Conservation (phyloP, 2,888 invertebrate species). For the Macrophya annulata region DNA sequence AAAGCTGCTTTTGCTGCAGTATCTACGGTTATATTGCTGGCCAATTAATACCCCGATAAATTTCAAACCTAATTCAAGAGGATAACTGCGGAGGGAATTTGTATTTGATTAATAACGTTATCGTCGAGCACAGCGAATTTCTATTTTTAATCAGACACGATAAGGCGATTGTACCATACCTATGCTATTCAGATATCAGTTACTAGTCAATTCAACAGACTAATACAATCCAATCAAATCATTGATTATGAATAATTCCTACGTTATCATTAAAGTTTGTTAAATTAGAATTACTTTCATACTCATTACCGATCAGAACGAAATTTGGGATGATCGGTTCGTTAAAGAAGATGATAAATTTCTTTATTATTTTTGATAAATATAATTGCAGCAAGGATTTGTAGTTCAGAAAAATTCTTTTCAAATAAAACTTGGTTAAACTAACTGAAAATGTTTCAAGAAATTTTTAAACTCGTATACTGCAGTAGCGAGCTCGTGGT, state of each 20-base stretch:
- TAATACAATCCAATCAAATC: neutral
- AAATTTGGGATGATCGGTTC: too few species aligned
- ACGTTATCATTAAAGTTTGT: neutral
- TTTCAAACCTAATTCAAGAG: neutral
- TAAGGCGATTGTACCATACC: neutral
- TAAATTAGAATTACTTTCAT: neutral
- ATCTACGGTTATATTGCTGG: neutral
- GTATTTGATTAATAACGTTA: neutral
- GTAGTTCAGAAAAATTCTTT: neutral
- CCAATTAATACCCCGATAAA: constrained; percentile 3
- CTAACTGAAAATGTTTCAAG: neutral
- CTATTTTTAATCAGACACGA: neutral
- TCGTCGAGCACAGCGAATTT: neutral
- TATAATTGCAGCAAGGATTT: neutral
- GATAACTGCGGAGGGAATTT: neutral
- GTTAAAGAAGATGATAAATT: too few species aligned
- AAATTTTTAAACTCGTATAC: neutral
- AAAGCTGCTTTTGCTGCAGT: neutral
- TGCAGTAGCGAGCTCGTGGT: neutral
- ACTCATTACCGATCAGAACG: too few species aligned
- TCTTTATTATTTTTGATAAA: too few species aligned
- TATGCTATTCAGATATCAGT: neutral
- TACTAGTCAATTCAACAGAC: neutral
- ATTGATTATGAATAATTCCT: neutral
- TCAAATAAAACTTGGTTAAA: neutral